phyloP scores from a whole-genome alignment of 2,797 vertebrate species.

The Cephalopachus bancanus region DNA sequence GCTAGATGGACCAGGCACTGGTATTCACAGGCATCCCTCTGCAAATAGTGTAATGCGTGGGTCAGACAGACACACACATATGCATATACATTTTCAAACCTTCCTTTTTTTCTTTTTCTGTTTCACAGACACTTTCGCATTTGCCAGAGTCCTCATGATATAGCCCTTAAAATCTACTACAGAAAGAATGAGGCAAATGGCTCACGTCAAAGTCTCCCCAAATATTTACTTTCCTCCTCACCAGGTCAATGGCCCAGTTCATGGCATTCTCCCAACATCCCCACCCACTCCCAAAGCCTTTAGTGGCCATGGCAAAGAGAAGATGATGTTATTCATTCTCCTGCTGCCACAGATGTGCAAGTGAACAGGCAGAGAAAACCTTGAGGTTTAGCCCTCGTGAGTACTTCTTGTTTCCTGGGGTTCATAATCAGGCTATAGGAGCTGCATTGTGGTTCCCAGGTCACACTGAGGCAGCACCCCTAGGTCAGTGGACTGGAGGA shows the following conservation, averaged over 20 bases:
- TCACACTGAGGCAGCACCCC: not conserved
- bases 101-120: not conserved
- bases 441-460: accelerated
- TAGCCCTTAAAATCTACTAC: not conserved
- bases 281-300: not conserved
- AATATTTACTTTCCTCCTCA: not conserved
- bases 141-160: not conserved
- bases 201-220: not conserved
- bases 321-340: not conserved
- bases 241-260: not conserved
- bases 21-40: not conserved
- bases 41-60: not conserved
- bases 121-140: not conserved
- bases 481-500: not conserved
- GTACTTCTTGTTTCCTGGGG: not conserved
- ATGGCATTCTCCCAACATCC: not conserved
- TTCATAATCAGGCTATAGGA: not conserved
- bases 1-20: not conserved
- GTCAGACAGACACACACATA: not conserved
- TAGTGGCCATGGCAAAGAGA: not conserved
- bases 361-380: not conserved
- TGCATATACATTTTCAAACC: not conserved
- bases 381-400: not conserved
- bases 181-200: not conserved
- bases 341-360: not conserved